Evolutionary conservation across 2,113 vertebrate species (phyloP).

Genomic region (Thunnus thynnus): DNA sequence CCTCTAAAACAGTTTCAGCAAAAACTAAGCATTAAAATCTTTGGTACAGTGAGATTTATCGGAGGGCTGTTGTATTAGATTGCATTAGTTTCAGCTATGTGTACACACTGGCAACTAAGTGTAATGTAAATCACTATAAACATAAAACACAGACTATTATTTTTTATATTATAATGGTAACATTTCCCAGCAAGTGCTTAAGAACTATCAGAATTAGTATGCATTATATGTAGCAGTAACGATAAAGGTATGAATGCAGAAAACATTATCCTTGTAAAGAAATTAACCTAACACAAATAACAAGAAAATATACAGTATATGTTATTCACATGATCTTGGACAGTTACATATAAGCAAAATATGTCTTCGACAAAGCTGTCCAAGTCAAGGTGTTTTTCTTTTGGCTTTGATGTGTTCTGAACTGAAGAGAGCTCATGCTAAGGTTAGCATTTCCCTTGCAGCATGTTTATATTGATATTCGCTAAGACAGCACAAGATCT

Average conservation of each 20-base stretch:
- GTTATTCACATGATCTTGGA: not conserved
- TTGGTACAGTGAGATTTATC: not conserved
- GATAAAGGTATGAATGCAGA: not conserved
- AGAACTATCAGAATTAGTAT: not conserved
- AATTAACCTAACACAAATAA: not conserved
- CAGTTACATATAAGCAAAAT: not conserved
- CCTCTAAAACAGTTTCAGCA: no score
- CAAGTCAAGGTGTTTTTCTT: not conserved
- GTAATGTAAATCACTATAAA: constrained; percentile 12
- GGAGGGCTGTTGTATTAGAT: not conserved
- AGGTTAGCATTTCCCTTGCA: constrained; percentile 8
- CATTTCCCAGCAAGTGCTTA: not conserved
- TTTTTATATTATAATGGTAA: not conserved
- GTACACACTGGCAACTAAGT: constrained; percentile 17
- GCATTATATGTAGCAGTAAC: not conserved
- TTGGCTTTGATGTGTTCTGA: not conserved
- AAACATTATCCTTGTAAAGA: not conserved
- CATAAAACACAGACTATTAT: not conserved
- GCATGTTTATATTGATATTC: constrained; percentile 1
- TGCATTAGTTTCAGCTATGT: constrained; percentile 5
- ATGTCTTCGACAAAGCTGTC: not conserved
- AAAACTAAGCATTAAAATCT: no score
- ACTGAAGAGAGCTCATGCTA: constrained; percentile 3
- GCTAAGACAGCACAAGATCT: not conserved
- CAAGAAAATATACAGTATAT: not conserved